Evolutionary conservation across 2,888 invertebrate species (phyloP), one percentile per base, ranked within the genome.

Genomic region (Smittia aterrima): DNA sequence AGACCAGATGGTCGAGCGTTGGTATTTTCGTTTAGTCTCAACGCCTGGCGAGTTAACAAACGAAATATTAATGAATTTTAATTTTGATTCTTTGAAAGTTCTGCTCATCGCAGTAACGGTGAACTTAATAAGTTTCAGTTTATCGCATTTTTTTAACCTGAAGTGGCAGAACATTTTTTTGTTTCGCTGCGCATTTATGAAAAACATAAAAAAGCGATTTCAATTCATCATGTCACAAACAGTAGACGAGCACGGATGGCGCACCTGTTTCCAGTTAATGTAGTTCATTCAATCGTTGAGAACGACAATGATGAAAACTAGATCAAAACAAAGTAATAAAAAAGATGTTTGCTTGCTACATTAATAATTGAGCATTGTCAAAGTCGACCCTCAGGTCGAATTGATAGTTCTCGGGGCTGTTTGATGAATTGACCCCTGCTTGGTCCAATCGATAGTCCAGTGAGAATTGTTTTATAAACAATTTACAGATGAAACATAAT

Each of bases 401-500:
- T 58, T 18, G 58, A 22, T 38, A 38, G n/a, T n/a, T n/a, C n/a
- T 38, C 9, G 38, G 9, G 9, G 9, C 38, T 58, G 2, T 58
- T 66, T 66, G 66, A 66, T 38, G 40, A 38, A 66, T 66, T 66
- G 66, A 66, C 66, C 66, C 66, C 22, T 25, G 58, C 11, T 47
- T 13, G 3, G 4, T 6, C 47, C 9, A 22, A 11, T 64, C 24
- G 64, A 25, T 20, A 27, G 72, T 72, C 72, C 72, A 62, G 72
- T 40, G 72, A 72, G 72, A 58, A 72, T 72, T 72, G 58, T 62
- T 58, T 62, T 54, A 54, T 54, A 72, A 72, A 72, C 62, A 72
- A 72, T 72, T 72, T 72, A 72, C 62, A 62, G 72, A 72, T 40
- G 62, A 72, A 72, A 72, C 72, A 72, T 72, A 72, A 72, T 72